Base-by-base conservation (phyloP, 2,888 invertebrate species). In the Cheilosia soror region DNA sequence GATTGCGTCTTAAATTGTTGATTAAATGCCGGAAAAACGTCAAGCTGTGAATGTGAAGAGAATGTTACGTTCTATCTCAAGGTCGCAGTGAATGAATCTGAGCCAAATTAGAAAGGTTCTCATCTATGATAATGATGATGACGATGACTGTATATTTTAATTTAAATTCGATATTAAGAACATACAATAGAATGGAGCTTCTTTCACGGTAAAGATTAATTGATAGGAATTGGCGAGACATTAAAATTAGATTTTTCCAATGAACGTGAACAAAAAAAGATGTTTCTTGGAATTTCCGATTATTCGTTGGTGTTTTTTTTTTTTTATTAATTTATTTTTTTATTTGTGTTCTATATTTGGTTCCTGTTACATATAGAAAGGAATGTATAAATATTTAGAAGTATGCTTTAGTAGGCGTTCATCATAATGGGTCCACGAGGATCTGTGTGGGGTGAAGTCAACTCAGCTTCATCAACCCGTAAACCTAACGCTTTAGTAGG, bases 61-160 rank as follows among this genome's bases (percentile, higher is more conserved):
- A 66, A 57, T 49, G 40, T 40, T 44, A 27, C 37, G n/a, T 25
- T 15, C 51, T 51, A 27, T 11, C 33, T 47, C 66, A 76, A 76
- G 76, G 76, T 68, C 76, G 31, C 13, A 5, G 5, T 13, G 49
- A 68, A 13, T 51, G 27, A 51, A 51, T 58, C 4, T 60, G 37
- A 58, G 49, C 29, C 58, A 42, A 68, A 68, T 76, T 76, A 76
- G 76, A 76, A 76, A 60, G 76, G 76, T 76, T 76, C 76, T 76
- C 51, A 58, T 20, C 37, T 42, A 40, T 57, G 27, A 37, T 55
- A 27, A 40, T 37, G 49, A 49, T 27, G 58, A 57, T 58, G 58
- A 27, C 9, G 58, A 25, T 37, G 65, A 49, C 44, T 57, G 40
- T 25, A 25, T 53, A 29, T 55, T 58, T 40, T 49, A 20, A 44